Conservation (phyloP, 2,888 invertebrate genomes). For the Oscheius sp. region DNA sequence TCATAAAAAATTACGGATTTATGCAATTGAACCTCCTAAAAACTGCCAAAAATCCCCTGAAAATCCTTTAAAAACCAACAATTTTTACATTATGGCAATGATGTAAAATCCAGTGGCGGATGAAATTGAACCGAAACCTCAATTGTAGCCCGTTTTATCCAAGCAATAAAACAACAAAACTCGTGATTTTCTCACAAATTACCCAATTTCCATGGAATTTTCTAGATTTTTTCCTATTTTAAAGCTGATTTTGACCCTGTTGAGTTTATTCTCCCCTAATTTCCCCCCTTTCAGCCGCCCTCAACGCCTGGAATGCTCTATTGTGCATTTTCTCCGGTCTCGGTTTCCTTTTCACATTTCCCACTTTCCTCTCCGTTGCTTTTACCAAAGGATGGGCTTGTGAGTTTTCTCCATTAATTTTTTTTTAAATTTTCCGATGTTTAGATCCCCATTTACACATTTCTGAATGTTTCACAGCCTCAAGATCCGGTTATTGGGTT, state of each 20-base stretch:
- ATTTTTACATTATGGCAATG: too few species aligned
- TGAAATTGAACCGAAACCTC: too few species aligned
- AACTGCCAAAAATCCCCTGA: too few species aligned
- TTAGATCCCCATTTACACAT: slow-evolving; percentile 67
- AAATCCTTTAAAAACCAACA: too few species aligned
- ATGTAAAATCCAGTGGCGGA: too few species aligned
- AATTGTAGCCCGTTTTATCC: background rate
- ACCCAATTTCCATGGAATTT: too few species aligned
- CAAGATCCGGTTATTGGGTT: slow-evolving; percentile 66
- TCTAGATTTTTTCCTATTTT: too few species aligned
- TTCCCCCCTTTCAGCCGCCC: slow-evolving; percentile 27
- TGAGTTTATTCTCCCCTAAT: background rate
- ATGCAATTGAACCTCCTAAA: too few species aligned
- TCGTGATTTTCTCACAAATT: too few species aligned
- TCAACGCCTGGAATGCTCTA: slow-evolving; percentile 57
- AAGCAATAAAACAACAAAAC: background rate
- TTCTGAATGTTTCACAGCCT: slow-evolving; percentile 60
- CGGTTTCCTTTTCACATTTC: slow-evolving; percentile 58
- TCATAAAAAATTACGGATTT: too few species aligned
- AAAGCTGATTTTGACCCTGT: too few species aligned
- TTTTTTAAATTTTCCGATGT: slow-evolving; percentile 26
- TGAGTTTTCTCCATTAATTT: slow-evolving; percentile 39
- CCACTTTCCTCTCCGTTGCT: slow-evolving; percentile 58
- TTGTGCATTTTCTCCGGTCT: slow-evolving; percentile 49
- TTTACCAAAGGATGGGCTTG: slow-evolving; percentile 56